phyloP scores from a whole-genome alignment of 1,140 invertebrate genomes.

The Ptiloglossa arizonensis region DNA sequence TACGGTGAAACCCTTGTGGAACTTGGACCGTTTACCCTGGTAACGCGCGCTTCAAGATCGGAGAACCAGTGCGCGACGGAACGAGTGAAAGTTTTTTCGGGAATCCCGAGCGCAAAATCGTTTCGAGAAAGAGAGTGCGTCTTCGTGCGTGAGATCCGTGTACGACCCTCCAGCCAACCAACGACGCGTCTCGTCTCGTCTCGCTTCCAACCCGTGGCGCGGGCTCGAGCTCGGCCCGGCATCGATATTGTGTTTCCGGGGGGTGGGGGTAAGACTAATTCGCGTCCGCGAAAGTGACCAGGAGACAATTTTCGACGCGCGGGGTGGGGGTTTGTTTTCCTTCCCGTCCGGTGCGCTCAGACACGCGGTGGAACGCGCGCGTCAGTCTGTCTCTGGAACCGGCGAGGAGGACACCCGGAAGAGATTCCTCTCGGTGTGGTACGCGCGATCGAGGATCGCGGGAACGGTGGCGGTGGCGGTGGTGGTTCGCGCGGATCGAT shows the following conservation, averaged over 20 bases:
- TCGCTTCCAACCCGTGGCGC: too few relatives aligned
- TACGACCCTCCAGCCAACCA: too few relatives aligned
- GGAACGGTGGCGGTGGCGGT: too few relatives aligned
- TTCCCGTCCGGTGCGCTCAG: neutral
- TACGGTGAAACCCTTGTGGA: too few relatives aligned
- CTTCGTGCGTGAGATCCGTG: too few relatives aligned
- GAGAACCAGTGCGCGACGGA: neutral
- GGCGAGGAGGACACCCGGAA: neutral
- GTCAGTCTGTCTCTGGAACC: slow-evolving; percentile 2
- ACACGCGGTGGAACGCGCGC: neutral
- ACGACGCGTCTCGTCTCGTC: too few relatives aligned
- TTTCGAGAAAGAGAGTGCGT: too few relatives aligned
- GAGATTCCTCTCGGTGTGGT: neutral
- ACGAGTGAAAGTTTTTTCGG: slow-evolving; percentile 9
- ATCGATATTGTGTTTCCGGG: neutral
- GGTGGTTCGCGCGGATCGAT: too few relatives aligned
- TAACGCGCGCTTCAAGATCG: too few relatives aligned
- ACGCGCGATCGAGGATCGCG: too few relatives aligned
- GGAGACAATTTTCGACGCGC: neutral
- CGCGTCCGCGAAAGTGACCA: neutral
- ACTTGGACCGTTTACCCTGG: too few relatives aligned
- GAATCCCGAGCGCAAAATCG: neutral
- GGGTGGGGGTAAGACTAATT: too few relatives aligned
- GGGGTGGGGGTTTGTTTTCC: slow-evolving; percentile 24
- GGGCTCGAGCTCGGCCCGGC: neutral